Conservation (phyloP, 2,113 vertebrate genomes). For the Cricetomys ansorgei region DNA sequence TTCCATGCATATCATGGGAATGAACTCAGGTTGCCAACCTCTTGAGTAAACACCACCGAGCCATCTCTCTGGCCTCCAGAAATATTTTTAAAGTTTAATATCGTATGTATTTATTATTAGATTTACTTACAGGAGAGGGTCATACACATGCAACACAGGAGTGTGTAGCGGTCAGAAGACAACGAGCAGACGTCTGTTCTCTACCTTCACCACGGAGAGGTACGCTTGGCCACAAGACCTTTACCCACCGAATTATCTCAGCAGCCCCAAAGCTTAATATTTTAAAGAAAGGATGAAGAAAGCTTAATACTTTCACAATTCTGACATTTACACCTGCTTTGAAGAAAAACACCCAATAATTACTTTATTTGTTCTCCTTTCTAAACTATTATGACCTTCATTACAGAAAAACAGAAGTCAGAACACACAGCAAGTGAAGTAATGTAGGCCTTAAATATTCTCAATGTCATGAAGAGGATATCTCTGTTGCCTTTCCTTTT, state of each 20-base stretch:
- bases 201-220: not conserved
- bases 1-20: no score
- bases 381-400: not conserved
- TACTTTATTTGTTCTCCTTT: not conserved
- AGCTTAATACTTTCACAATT: constrained; percentile 12
- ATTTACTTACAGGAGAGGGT: not conserved
- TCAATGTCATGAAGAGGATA: not conserved
- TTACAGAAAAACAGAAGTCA: constrained; percentile 22
- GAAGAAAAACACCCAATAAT: not conserved
- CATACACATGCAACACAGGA: not conserved
- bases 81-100: not conserved
- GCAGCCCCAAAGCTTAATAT: not conserved
- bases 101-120: not conserved
- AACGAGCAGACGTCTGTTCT: no score
- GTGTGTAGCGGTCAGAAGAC: not conserved
- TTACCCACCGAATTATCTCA: not conserved
- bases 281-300: not conserved
- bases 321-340: not conserved
- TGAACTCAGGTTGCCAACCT: not conserved
- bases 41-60: not conserved
- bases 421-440: not conserved
- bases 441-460: constrained; percentile 33
- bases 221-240: not conserved
- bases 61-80: not conserved
- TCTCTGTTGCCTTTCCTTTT: not conserved